Evolutionary conservation across 2,113 vertebrate genomes (phyloP), one percentile per base, ranked within the genome.

Genomic region (Crotalus horridus): DNA sequence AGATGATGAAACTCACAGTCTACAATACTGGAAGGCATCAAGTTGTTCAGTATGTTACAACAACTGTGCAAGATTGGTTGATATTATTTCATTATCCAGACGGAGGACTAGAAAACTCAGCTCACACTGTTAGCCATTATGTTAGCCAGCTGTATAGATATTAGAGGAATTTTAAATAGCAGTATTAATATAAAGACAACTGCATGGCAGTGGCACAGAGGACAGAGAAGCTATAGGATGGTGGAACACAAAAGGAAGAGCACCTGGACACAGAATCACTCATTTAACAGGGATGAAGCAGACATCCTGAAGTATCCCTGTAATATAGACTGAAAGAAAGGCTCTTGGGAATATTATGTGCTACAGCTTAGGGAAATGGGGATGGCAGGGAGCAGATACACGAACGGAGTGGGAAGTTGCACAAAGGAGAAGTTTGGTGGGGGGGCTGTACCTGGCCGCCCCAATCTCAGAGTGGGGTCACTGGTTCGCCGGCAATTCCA

Each of bases 381-480:
- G n/a, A n/a, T 69, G 89, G 93, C 1, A 54, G 12, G 51, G 5
- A 48, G 61, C 20, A 54, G 20, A 87, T 48, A 54, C 17, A 91
- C 48, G 26, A 23, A n/a, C 0, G 4, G 39, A 5, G 69, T 3
- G 9, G 24, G 90, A 9, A 24, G n/a, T 39, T 85, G 74, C 92
- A 54, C 92, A 90, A 93, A 93, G 89, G 88, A 87, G 58, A 93
- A 39, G 48, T 54, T 89, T 90, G 92, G 92, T 56, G 1, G 61
- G 92, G 6, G 92, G 87, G 56, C 81, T 87, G 92, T 93, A 93
- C 92, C 92, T 93, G 92, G 88, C 92, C 56, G 56, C 89, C 92
- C 89, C 85, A 85, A 85, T 89, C 92, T 93, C 89, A 93, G 74
- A 93, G 92, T 93, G 92, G 92, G 89, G 92, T 93, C 92, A 93